A percentile compares a stretch with the other conserved stretches of the same genome.
phyloP scores from a whole-genome alignment of 2,888 invertebrate species.

The Lumbricus terrestris region DNA sequence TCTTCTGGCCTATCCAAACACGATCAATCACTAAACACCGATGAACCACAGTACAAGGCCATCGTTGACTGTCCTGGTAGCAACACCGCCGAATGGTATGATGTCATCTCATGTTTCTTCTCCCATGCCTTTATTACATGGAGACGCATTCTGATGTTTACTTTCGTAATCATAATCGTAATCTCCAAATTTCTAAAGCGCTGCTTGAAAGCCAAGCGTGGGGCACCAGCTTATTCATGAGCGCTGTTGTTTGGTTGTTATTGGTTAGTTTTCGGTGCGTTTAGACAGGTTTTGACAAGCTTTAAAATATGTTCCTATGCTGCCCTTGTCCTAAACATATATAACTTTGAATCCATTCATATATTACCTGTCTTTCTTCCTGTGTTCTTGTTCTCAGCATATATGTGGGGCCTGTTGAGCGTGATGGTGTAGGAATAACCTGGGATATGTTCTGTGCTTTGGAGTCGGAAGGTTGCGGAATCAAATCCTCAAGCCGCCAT shows the following conservation, averaged over 20 bases:
- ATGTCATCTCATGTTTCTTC: constrained; percentile 17
- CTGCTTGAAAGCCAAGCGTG: too few relatives aligned
- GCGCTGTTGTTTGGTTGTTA: background rate
- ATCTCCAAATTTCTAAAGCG: too few relatives aligned
- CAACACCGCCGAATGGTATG: constrained; percentile 32
- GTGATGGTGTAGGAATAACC: too few relatives aligned
- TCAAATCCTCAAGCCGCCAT: too few relatives aligned
- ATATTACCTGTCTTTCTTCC: too few relatives aligned
- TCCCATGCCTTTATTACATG: constrained; percentile 7
- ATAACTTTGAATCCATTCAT: background rate
- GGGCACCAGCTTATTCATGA: too few relatives aligned
- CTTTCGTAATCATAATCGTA: too few relatives aligned
- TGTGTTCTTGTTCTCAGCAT: background rate
- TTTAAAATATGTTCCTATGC: background rate
- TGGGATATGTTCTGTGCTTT: too few relatives aligned
- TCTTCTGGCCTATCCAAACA: background rate
- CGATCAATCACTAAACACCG: background rate
- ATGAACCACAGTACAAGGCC: constrained; percentile 28
- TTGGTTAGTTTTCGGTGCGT: background rate
- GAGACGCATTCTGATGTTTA: background rate
- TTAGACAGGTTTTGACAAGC: background rate
- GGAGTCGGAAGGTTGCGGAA: too few relatives aligned
- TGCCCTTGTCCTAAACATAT: background rate
- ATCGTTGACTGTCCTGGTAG: constrained; percentile 30
- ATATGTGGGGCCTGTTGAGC: too few relatives aligned